Evolutionary conservation across 2,888 invertebrate genomes (phyloP).

Genomic region (Patella ulyssiponensis): DNA sequence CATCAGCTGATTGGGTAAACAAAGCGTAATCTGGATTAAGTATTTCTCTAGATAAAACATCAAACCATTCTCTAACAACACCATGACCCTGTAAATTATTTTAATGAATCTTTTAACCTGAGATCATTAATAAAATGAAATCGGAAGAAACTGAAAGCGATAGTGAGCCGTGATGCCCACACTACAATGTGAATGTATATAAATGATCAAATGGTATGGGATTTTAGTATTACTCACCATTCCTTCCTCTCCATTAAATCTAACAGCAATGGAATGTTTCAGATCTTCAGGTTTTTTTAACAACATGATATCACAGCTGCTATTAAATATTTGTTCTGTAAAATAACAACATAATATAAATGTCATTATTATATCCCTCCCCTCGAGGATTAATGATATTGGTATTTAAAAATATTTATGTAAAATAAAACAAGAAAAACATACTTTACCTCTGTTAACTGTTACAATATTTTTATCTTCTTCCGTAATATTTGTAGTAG

Average conservation of each 20-base stretch:
- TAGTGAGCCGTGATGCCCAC: too few species aligned
- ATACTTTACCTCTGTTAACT: slow-evolving; percentile 55
- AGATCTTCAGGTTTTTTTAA: slow-evolving; percentile 54
- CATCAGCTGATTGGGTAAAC: slow-evolving; percentile 69
- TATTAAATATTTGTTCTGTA: slow-evolving; percentile 63
- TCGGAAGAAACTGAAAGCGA: too few species aligned
- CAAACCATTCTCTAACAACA: slow-evolving; percentile 70
- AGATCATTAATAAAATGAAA: too few species aligned
- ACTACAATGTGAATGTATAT: too few species aligned
- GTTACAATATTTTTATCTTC: slow-evolving; percentile 54
- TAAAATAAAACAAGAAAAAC: too few species aligned
- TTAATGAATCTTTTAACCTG: too few species aligned
- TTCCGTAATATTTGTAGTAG: slow-evolving; percentile 45
- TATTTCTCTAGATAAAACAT: slow-evolving; percentile 67
- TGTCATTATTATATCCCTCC: too few species aligned
- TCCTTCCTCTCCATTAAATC: slow-evolving; percentile 67
- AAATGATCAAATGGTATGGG: too few species aligned
- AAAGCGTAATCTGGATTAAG: slow-evolving; percentile 70
- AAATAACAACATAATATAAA: slow-evolving; percentile 10
- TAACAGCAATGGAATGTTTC: slow-evolving; percentile 59
- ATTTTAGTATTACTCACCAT: slow-evolving; percentile 47
- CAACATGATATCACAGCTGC: slow-evolving; percentile 63
- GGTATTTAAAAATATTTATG: too few species aligned
- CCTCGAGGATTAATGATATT: too few species aligned
- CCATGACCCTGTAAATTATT: slow-evolving; percentile 62